Evolutionary conservation across 2,888 invertebrate species (phyloP), one percentile per base, ranked within the genome.

Genomic region (Megamerina dolium): DNA sequence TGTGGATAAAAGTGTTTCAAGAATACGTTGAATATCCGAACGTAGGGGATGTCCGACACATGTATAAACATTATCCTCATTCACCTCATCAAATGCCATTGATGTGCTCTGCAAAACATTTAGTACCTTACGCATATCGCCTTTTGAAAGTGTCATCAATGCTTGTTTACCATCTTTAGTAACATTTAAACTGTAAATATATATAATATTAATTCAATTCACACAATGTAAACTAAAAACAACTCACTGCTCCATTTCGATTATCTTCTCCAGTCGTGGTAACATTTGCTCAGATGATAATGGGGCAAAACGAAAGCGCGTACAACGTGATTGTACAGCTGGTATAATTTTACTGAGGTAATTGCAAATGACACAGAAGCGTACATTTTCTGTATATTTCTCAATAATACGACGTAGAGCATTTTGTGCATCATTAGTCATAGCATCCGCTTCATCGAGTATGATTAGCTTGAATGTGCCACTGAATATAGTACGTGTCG

Each of bases 361-460:
- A 73, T 99, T 99, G 74, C 97, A 96, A 61, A 99, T 99, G 46
- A 99, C 86, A 70, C 99, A 99, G 72, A 99, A 99, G 8, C 99
- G 77, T 3, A 95, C 92, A 72, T 97, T 99, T 54, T 96, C 95
- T 10, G 99, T 97, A 68, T 93, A 99, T 71, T 99, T 99, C 72
- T 99, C 99, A 64, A 99, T 96, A 58, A 99, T 91, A 78, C 94
- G 81, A 56, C 95, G 77, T 1, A 96, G 76, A 20, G 99, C 97
- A 78, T 97, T 99, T 69, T 99, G 99, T 2, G 99, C 99, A 80
- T 99, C 99, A 70, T 89, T 88, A 1, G 97, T 99, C 97, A 99
- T 99, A 0, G 96, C 94, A 77, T 99, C 97, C 1, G 97, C 97
- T 76, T 99, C 97, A 77, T 99, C 97, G 17, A 99, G 75, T 54